Evolutionary conservation across 2,888 invertebrate species (phyloP).

Genomic region (Eretmocerus hayati): DNA sequence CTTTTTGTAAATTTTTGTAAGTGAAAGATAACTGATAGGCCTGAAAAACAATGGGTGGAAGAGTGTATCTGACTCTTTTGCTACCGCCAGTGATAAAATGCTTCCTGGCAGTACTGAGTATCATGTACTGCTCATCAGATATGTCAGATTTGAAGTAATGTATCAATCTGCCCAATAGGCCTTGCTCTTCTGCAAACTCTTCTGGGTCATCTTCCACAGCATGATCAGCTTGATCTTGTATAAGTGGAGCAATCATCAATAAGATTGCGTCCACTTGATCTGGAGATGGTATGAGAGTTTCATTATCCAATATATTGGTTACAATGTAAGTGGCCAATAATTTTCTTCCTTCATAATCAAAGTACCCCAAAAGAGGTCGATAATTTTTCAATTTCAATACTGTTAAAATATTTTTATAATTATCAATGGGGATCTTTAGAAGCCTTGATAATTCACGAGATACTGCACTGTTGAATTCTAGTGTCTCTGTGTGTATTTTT

Average conservation of each 20-base stretch:
- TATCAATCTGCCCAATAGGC: conserved; percentile 78
- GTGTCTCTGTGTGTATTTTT: conserved; percentile 74
- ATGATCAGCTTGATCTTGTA: conserved; percentile 78
- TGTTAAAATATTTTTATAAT: conserved; percentile 85
- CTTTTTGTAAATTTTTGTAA: conserved; percentile 68
- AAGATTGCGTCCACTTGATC: conserved; percentile 79
- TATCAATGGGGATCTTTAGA: conserved; percentile 89
- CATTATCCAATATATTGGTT: conserved; percentile 83
- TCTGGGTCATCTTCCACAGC: conserved; percentile 71
- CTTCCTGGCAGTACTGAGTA: conserved; percentile 81
- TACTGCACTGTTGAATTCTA: conserved; percentile 74
- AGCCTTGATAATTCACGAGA: conserved; percentile 90
- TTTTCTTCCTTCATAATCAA: conserved; percentile 83
- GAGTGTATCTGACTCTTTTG: conserved; percentile 77
- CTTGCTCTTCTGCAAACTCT: conserved; percentile 95
- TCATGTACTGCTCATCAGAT: conserved; percentile 82
- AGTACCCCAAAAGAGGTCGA: conserved; percentile 74
- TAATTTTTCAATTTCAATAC: conserved; percentile 84
- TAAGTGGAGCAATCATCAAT: conserved; percentile 74
- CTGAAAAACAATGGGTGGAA: conserved; percentile 92
- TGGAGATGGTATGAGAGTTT: conserved; percentile 77
- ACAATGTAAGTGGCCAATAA: conserved; percentile 82
- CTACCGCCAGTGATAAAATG: conserved; percentile 88
- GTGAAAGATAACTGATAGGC: conserved; percentile 83
- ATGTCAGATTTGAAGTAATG: conserved; percentile 75